Conservation (phyloP, 2,797 vertebrate species). For the Falco columbarius region DNA sequence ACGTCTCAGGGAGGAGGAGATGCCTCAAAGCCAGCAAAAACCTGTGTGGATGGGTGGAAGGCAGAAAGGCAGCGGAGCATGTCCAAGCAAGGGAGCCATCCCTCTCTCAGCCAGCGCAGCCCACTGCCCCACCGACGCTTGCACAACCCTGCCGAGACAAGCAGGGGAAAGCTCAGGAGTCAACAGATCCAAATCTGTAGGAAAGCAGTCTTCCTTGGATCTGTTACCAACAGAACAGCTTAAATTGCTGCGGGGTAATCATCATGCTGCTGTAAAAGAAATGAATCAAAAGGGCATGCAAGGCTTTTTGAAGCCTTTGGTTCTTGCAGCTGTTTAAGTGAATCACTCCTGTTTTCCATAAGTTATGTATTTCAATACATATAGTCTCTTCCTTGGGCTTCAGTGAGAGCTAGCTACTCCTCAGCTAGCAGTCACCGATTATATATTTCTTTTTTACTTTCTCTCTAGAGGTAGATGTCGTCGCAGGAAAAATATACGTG, state of each 20-base stretch:
- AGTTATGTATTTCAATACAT: not conserved
- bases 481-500: not conserved
- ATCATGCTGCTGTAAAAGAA: not conserved
- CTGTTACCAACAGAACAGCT: not conserved
- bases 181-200: not conserved
- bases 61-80: not conserved
- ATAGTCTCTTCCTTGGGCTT: not conserved
- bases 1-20: not conserved
- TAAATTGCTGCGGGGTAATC: not conserved
- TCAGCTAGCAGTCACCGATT: not conserved
- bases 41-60: not conserved
- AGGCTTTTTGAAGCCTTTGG: not conserved
- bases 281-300: not conserved
- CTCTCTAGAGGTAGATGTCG: not conserved
- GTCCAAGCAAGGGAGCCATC: accelerated
- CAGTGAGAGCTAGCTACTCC: not conserved
- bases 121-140: not conserved
- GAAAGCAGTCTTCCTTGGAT: not conserved
- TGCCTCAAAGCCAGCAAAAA: not conserved
- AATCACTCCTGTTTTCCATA: not conserved
- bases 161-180: not conserved
- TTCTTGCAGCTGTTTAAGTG: not conserved
- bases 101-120: accelerated
- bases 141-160: not conserved
- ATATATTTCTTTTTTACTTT: not conserved